Base-by-base conservation (phyloP, 1,140 invertebrate genomes). In the Leptopilina boulardi region DNA sequence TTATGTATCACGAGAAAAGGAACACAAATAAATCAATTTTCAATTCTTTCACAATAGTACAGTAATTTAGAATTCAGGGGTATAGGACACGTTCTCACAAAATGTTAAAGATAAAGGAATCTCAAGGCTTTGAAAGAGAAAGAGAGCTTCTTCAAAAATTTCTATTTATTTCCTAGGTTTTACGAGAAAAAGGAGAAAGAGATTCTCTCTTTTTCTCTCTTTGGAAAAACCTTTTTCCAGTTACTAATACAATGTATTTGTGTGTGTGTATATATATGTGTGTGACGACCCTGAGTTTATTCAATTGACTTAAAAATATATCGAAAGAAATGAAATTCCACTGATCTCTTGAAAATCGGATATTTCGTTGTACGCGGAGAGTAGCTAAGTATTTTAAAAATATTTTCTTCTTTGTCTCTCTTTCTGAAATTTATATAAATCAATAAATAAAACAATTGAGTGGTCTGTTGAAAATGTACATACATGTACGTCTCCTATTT, bases 261-360 rank as follows among this genome's bases (percentile, higher is more conserved):
- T n/a, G n/a, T 38, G 34, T 38, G 34, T 38, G 9, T 38, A 38
- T 38, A 9, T 38, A 5, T 30, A 5, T 30, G 44, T 47, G 44
- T 47, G 47, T 18, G n/a, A 18, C 47, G 47, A 51, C 47, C 47
- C 47, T 51, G 47, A 51, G 47, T 51, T 51, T 51, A 51, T 51
- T 51, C 47, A 51, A 51, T 51, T 51, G 47, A 51, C 47, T 51
- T 51, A 18, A 51, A 51, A 51, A 51, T 51, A 51, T 51, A 51
- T 51, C 47, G 47, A n/a, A 51, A 8, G n/a, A 51, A 51, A 18
- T 51, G 47, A 51, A 18, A 18, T n/a, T 51, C 47, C n/a, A n/a
- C 15, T n/a, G 47, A 51, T 51, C 18, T 51, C n/a, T 18, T 18
- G 47, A 51, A 51, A 51, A 51, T 51, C 47, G 47, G 2, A 51